Evolutionary conservation across 2,113 vertebrate genomes (phyloP).

Genomic region (Bambusicola thoracicus): DNA sequence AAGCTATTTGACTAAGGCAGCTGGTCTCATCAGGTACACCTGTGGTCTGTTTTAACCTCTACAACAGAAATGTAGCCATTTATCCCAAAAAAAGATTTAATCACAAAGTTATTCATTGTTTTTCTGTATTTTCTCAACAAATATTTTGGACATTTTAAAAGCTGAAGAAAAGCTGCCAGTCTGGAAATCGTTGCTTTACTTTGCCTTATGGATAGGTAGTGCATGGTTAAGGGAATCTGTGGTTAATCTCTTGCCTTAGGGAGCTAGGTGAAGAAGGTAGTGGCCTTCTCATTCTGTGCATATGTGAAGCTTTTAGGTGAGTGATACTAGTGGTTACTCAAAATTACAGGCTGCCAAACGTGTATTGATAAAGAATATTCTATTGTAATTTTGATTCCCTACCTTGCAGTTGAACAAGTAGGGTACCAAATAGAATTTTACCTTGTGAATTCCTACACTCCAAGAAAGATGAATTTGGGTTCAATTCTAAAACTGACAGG

Average conservation of each 20-base stretch:
- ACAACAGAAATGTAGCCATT: neutral
- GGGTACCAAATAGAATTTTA: neutral
- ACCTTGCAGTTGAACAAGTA: neutral
- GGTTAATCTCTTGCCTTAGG: neutral
- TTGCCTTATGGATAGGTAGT: neutral
- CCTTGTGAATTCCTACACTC: neutral
- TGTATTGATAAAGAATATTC: neutral
- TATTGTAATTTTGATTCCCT: neutral
- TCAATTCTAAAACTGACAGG: neutral
- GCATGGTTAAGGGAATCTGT: neutral
- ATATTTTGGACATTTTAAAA: neutral
- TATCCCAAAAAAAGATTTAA: neutral
- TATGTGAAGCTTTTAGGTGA: neutral
- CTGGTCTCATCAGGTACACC: neutral
- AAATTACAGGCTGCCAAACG: neutral
- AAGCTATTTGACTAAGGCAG: neutral
- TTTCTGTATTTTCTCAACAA: neutral
- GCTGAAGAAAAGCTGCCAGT: neutral
- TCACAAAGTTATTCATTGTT: neutral
- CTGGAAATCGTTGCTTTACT: neutral
- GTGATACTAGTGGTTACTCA: neutral
- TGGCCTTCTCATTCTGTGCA: neutral
- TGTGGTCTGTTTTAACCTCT: neutral
- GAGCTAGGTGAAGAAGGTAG: neutral
- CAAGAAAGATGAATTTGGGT: neutral